phyloP scores from a whole-genome alignment of 2,888 invertebrate genomes.

The Molanna angustata region DNA sequence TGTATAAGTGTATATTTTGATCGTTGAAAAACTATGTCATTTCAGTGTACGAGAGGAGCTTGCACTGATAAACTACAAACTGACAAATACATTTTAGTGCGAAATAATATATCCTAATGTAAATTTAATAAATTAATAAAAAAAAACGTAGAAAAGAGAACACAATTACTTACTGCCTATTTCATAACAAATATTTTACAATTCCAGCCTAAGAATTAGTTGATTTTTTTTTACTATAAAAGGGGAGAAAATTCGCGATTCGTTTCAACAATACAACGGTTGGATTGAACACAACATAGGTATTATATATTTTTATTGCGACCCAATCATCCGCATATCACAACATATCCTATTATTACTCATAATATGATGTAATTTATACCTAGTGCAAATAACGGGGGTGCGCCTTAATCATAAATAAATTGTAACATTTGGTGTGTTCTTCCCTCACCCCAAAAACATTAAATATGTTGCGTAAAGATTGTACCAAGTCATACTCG shows the following conservation, averaged over 20 bases:
- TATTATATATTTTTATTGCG: slow-evolving; percentile 7
- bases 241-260: background rate
- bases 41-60: no score
- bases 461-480: background rate
- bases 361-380: slow-evolving; percentile 17
- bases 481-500: background rate
- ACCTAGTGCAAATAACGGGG: slow-evolving; percentile 11
- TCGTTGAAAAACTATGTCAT: no score
- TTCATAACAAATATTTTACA: background rate
- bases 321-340: slow-evolving; percentile 14
- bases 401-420: slow-evolving; percentile 17
- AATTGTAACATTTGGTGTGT: slow-evolving; percentile 19
- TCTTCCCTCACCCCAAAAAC: slow-evolving; percentile 1
- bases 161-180: no score
- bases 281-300: no score
- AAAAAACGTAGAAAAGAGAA: no score
- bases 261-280: no score
- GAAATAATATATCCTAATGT: no score
- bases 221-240: background rate
- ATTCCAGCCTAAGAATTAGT: background rate
- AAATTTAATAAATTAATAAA: no score
- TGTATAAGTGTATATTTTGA: no score
- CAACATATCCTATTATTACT: slow-evolving; percentile 13
- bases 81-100: no score
- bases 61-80: no score